phyloP scores from a whole-genome alignment of 2,113 vertebrate species.

The Lynx canadensis region DNA sequence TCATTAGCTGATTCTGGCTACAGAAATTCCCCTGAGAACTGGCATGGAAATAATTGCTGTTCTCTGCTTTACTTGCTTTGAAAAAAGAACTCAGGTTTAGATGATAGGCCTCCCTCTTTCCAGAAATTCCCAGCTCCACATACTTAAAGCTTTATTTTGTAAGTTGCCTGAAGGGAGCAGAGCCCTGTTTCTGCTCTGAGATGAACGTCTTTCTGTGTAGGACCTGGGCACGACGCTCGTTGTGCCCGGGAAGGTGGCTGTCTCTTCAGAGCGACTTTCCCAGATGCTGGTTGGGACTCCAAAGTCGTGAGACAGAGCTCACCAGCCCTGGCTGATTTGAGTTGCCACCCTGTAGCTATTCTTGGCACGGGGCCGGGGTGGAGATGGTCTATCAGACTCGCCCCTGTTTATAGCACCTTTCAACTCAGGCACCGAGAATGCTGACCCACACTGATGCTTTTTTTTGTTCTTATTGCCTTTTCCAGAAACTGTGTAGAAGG shows the following conservation, averaged over 20 bases:
- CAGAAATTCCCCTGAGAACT: background rate
- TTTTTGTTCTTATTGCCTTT: constrained; percentile 54
- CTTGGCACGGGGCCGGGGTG: background rate
- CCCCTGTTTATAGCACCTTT: constrained; percentile 22
- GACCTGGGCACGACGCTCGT: background rate
- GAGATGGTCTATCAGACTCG: background rate
- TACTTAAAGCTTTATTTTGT: background rate
- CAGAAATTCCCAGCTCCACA: constrained; percentile 36
- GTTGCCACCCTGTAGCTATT: background rate
- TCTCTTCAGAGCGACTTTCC: background rate
- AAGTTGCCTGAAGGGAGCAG: background rate
- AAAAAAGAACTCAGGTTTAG: constrained; percentile 40
- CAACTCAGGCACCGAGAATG: background rate
- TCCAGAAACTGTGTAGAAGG: constrained; percentile 55
- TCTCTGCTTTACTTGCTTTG: constrained; percentile 15
- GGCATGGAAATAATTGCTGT: background rate
- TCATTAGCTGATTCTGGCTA: background rate
- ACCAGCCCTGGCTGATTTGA: background rate
- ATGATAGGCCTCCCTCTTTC: background rate
- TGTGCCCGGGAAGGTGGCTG: background rate
- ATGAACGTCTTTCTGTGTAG: background rate
- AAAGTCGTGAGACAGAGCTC: background rate
- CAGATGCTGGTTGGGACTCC: background rate
- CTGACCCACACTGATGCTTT: constrained; percentile 1
- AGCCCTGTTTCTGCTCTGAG: background rate